Evolutionary conservation across 1,140 invertebrate genomes (phyloP), one percentile per base, ranked within the genome.

Genomic region (Formica exsecta): DNA sequence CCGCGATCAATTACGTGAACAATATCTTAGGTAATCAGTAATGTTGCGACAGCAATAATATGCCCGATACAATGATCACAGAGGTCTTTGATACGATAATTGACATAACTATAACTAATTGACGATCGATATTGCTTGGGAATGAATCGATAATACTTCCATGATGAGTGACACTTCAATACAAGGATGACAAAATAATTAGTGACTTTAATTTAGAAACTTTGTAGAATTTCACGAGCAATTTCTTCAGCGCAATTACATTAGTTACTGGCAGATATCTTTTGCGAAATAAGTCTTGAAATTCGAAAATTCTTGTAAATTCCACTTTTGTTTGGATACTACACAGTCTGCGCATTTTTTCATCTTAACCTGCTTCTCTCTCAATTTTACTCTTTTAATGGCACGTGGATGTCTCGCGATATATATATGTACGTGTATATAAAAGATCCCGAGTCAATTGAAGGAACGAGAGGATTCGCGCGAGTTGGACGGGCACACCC

Each of bases 11-110:
- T 76, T 16, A 44, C 22, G 11, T 11, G 9, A 19, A 65, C 25
- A 29, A 32, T 48, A 48, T 51, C 75, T 79, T 66, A 68, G n/a
- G 25, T 68, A 68, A 79, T 36, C 41, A 22, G 38, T 22, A 38
- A 79, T 13, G 19, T 5, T 8, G 61, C 7, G 25, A 11, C 44
- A 19, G 19, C 54, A 25, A 22, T 54, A 80, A 57, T 80, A 13
- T 19, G 32, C 11, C 32, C 4, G 22, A 11, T 51, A 13, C 8
- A 38, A 29, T 80, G 41, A 70, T 79, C 64, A 54, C 32, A 54
- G 44, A 6, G 13, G 4, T 64, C 76, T 80, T 80, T 70, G 76
- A 80, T 70, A 80, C 6, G 36, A 54, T 70, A 57, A 80, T 70
- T 68, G 29, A 80, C 44, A 25, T 54, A 9, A 9, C 22, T 29